Evolutionary conservation across 2,113 vertebrate species (phyloP).

Genomic region (Pangasianodon hypophthalmus): DNA sequence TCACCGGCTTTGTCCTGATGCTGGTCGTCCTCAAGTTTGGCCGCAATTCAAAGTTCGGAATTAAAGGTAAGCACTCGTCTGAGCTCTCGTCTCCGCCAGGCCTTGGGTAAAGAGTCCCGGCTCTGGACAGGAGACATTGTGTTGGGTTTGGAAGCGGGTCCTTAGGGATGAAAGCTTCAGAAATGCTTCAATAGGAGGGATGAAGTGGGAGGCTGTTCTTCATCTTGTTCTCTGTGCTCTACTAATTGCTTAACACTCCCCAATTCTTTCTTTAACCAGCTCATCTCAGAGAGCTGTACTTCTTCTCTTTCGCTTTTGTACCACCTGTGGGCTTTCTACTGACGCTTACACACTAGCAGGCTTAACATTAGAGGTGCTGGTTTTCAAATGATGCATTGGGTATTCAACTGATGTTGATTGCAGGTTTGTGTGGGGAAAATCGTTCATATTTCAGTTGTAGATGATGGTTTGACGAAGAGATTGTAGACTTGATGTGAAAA

Average conservation of each 20-base stretch:
- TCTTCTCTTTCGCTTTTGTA: constrained; percentile 10
- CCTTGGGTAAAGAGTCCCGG: constrained; percentile 37
- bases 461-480: not conserved
- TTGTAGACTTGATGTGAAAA: not conserved
- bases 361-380: not conserved
- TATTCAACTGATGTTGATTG: not conserved
- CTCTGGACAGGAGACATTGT: constrained; percentile 42
- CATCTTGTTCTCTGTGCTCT: constrained; percentile 44
- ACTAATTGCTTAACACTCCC: constrained; percentile 49
- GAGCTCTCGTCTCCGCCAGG: constrained; percentile 8
- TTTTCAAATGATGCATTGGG: not conserved
- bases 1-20: constrained; percentile 92
- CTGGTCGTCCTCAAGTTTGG: constrained; percentile 94
- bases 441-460: not conserved
- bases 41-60: constrained; percentile 97
- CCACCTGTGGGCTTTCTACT: not conserved
- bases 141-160: constrained; percentile 14
- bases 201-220: constrained; percentile 46
- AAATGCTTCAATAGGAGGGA: constrained; percentile 27
- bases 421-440: not conserved
- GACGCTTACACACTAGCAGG: not conserved
- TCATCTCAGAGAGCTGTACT: constrained; percentile 7
- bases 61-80: constrained; percentile 88
- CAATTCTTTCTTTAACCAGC: constrained; percentile 20
- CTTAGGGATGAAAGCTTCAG: constrained; percentile 28